A percentile compares a stretch with the other conserved stretches of the same genome.
Conservation (phyloP, 2,888 invertebrate species). For the Apotomis turbidana region DNA sequence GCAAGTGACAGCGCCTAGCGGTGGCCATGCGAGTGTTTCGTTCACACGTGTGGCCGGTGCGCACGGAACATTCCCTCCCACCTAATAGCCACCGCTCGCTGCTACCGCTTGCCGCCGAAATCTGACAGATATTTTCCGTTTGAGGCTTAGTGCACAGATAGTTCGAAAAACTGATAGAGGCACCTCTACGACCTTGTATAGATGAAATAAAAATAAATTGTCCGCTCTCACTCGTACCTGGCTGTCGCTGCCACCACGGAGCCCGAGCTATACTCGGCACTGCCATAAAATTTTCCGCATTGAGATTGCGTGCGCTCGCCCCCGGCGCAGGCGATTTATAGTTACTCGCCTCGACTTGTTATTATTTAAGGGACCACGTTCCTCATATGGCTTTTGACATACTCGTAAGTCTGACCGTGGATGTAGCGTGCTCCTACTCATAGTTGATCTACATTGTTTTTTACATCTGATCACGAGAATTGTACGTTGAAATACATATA, state of each 20-base stretch:
- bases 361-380: conserved; percentile 37
- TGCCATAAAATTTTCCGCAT: conserved; percentile 77
- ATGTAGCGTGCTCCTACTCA: conserved; percentile 48
- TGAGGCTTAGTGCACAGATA: too few relatives aligned
- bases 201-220: neutral
- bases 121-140: too few relatives aligned
- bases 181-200: too few relatives aligned
- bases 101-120: too few relatives aligned
- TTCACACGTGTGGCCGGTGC: too few relatives aligned
- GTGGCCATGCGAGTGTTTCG: too few relatives aligned
- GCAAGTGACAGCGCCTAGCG: too few relatives aligned
- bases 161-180: too few relatives aligned
- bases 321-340: conserved; percentile 81
- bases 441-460: conserved; percentile 18
- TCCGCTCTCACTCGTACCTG: conserved; percentile 40
- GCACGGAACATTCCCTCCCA: too few relatives aligned
- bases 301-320: conserved; percentile 82
- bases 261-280: conserved; percentile 56
- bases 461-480: conserved; percentile 1
- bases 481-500: neutral
- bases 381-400: conserved; percentile 16
- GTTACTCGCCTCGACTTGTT: conserved; percentile 53
- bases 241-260: conserved; percentile 50
- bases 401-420: conserved; percentile 44
- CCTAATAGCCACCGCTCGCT: too few relatives aligned